Base-by-base conservation (phyloP, 2,888 invertebrate genomes). In the Leucophenga montana region DNA sequence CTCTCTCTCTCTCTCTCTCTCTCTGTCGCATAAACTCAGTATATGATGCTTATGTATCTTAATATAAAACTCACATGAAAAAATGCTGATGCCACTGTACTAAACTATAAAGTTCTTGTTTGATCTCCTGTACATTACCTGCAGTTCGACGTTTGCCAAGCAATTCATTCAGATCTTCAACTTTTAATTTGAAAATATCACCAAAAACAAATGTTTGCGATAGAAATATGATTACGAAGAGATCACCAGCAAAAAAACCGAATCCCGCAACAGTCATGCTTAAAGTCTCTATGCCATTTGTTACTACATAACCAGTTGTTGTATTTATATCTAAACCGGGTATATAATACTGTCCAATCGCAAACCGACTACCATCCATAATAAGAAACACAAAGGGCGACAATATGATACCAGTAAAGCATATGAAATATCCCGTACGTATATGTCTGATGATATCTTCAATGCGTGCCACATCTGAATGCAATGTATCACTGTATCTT, bases 11-110 rank as follows among this genome's bases (percentile, higher is more conserved):
- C n/a, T n/a, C n/a, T n/a, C n/a, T n/a, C n/a, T n/a, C n/a, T n/a
- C n/a, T n/a, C n/a, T n/a, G n/a, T n/a, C n/a, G n/a, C n/a, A n/a
- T n/a, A n/a, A n/a, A n/a, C n/a, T n/a, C n/a, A n/a, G n/a, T n/a
- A n/a, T n/a, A n/a, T n/a, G n/a, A n/a, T n/a, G n/a, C n/a, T n/a
- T n/a, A n/a, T n/a, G n/a, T n/a, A n/a, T n/a, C n/a, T n/a, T n/a
- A n/a, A n/a, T n/a, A n/a, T n/a, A n/a, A n/a, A n/a, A 16, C 66
- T 66, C 72, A 77, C 76, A 39, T 27, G 11, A 70, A 46, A 62
- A 72, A 77, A n/a, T n/a, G 46, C 33, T 77, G 74, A 65, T 79
- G 79, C 77, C 76, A 77, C 31, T 73, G 31, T 0, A 76, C 65
- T 31, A 74, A 70, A 44, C 73, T 74, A 1, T 54, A 18, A 1